Percentiles rank a stretch among this genome's conserved stretches.
Evolutionary conservation across 2,888 invertebrate genomes (phyloP).

Genomic region (Chrysolina americana): DNA sequence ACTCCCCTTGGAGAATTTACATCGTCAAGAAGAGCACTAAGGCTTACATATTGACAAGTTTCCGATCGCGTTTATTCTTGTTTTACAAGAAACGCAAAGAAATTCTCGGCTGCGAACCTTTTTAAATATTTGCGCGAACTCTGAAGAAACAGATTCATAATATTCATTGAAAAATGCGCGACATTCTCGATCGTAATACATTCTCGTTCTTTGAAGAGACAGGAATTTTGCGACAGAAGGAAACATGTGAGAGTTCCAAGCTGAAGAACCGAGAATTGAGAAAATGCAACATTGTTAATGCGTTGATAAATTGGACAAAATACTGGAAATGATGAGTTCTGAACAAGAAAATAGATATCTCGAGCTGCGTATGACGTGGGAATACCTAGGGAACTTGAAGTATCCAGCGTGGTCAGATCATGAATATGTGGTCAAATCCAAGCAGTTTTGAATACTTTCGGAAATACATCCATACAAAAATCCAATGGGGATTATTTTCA

Average conservation of each 20-base stretch:
- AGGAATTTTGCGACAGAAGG: slow-evolving; percentile 24
- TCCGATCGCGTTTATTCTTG: slow-evolving; percentile 21
- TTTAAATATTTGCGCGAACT: slow-evolving; percentile 18
- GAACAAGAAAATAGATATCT: neutral
- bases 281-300: neutral
- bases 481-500: no score
- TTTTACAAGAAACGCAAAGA: slow-evolving; percentile 20
- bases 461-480: no score
- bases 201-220: slow-evolving; percentile 4
- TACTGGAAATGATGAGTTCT: neutral
- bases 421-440: no score
- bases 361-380: neutral
- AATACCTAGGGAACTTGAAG: no score
- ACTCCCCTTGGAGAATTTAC: slow-evolving; percentile 9
- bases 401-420: no score
- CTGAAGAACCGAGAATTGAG: neutral
- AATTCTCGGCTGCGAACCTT: slow-evolving; percentile 19
- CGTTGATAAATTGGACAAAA: neutral
- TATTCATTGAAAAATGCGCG: slow-evolving; percentile 18
- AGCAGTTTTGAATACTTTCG: no score
- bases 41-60: slow-evolving; percentile 21
- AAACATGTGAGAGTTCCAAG: slow-evolving; percentile 18
- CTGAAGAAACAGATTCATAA: slow-evolving; percentile 16
- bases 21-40: slow-evolving; percentile 15
- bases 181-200: slow-evolving; percentile 21